Base-by-base conservation (phyloP, 2,888 invertebrate genomes). In the Eupithecia insigniata region DNA sequence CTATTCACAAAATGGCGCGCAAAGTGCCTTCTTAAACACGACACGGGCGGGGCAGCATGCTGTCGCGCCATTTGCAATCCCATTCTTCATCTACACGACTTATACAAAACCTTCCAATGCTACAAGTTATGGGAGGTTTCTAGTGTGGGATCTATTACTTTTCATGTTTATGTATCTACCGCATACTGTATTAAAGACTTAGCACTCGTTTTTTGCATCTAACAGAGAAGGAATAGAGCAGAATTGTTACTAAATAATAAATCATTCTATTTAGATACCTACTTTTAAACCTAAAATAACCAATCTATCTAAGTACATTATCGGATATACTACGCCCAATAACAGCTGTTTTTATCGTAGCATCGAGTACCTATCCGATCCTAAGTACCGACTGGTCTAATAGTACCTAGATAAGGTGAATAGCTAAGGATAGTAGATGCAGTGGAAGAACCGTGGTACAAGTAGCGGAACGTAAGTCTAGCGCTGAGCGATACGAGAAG, bases 161-260 rank as follows among this genome's bases (percentile, higher is more conserved):
- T 51, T 10, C n/a, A 22, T 51, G 22, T 55, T 51, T 1, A 26
- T 55, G 26, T 26, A 55, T 55, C 55, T 55, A 55, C 46, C 46
- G 46, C 55, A 55, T 55, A 55, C 55, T 55, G 22, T n/a, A 51
- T 46, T 46, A 22, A 43, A 51, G 26, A 55, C 55, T 26, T 55
- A 55, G 26, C 55, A 51, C 55, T 55, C 22, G 46, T n/a, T 43
- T n/a, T 51, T 51, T 60, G 60, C n/a, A 51, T 51, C 55, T 55
- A 61, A 32, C 18, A 61, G 61, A 61, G 61, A 61, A 32, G 61
- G 30, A 61, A 61, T n/a, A 61, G 61, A 55, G 30, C 61, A 4
- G 28, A n/a, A 32, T 32, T 18, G 26, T 55, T 55, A 55, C 55
- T 55, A 55, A 55, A 55, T 55, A 51, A 22, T 46, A 46, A 46